Percentiles rank a stretch among this genome's conserved stretches.
phyloP scores from a whole-genome alignment of 2,113 vertebrate species.

The Clupea harengus region DNA sequence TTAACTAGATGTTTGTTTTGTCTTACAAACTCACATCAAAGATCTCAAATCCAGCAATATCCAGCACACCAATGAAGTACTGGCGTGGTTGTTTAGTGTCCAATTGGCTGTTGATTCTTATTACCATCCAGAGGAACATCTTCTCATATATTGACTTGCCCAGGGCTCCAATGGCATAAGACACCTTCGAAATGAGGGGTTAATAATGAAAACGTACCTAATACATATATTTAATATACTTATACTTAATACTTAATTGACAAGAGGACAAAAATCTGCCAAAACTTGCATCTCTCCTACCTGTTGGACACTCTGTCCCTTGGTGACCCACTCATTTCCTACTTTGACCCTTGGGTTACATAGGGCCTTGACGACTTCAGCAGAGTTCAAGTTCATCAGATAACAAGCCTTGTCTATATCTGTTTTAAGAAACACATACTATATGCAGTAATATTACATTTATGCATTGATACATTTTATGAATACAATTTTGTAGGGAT shows the following conservation, averaged over 20 bases:
- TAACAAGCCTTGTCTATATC: constrained; percentile 44
- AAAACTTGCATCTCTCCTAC: neutral
- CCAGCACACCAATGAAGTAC: constrained; percentile 86
- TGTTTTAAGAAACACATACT: neutral
- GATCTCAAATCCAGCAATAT: constrained; percentile 81
- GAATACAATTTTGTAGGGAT: too few relatives aligned
- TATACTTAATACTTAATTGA: too few relatives aligned
- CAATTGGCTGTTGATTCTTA: constrained; percentile 74
- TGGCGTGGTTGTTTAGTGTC: constrained; percentile 83
- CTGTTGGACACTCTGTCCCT: constrained; percentile 48
- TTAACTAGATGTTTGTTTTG: neutral
- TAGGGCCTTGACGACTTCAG: constrained; percentile 45
- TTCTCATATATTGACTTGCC: constrained; percentile 84
- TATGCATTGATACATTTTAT: neutral
- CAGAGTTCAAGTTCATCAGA: constrained; percentile 48
- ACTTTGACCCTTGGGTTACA: constrained; percentile 51
- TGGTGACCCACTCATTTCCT: constrained; percentile 52
- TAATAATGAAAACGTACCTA: neutral
- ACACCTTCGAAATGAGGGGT: constrained; percentile 53
- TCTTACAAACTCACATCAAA: constrained; percentile 68
- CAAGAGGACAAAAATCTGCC: neutral
- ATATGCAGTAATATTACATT: too few relatives aligned
- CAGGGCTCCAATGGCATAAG: constrained; percentile 75
- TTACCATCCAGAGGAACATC: constrained; percentile 86
- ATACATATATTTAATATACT: too few relatives aligned